Base-by-base conservation (phyloP, 1,140 invertebrate genomes). In the Lepidurus packardi region DNA sequence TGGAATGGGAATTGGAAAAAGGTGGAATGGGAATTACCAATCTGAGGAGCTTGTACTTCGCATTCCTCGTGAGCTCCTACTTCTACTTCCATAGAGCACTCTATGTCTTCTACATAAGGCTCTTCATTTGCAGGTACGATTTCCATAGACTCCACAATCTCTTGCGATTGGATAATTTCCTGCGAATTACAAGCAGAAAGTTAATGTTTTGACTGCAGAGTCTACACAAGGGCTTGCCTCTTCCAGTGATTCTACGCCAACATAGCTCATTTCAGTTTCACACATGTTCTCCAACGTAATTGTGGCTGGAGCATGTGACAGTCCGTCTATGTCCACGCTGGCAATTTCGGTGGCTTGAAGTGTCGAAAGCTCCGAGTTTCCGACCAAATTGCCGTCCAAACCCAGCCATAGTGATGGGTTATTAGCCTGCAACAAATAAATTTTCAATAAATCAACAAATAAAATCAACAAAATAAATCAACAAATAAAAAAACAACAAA, bases 391-490 rank as follows among this genome's bases (percentile, higher is more conserved):
- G 21, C 78, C 76, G 21, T 77, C 76, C 65, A 77, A 47, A 53
- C 43, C 43, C 11, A 78, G 78, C 78, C 78, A 78, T 44, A 78
- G 9, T 43, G 25, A 44, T 43, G 78, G 73, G 44, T 78, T 78
- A 45, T 78, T 75, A 7, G 73, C 78, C 78, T 78, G 9, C 3
- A 77, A 47, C 24, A 76, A n/a, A 77, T 4, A 65, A 65, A 65
- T 7, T 2, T n/a, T n/a, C n/a, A n/a, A n/a, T n/a, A n/a, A n/a
- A n/a, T n/a, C n/a, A n/a, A n/a, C n/a, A n/a, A n/a, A n/a, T n/a
- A n/a, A n/a, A n/a, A n/a, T n/a, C n/a, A n/a, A n/a, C n/a, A n/a
- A n/a, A n/a, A n/a, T n/a, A n/a, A n/a, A n/a, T n/a, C n/a, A n/a
- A n/a, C n/a, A n/a, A n/a, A n/a, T n/a, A n/a, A n/a, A n/a, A n/a